Percentiles rank a stretch among this genome's conserved stretches.
Evolutionary conservation across 2,113 vertebrate genomes (phyloP).

Genomic region (Lophius piscatorius): DNA sequence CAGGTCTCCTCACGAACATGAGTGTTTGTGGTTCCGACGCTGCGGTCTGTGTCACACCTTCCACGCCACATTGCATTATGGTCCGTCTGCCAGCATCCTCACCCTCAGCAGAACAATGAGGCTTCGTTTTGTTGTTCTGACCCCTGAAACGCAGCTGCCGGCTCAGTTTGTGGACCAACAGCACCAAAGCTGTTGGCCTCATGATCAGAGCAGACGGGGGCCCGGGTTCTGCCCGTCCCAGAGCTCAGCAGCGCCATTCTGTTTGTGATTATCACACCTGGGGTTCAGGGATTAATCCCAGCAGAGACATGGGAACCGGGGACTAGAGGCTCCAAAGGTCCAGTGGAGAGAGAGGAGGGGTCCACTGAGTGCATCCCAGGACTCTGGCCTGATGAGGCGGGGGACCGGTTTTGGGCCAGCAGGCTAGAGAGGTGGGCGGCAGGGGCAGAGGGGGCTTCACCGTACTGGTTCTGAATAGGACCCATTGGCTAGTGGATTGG

Average conservation of each 20-base stretch:
- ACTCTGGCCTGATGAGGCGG: too few species aligned
- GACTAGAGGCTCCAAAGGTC: conserved; percentile 23
- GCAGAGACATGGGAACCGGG: conserved; percentile 73
- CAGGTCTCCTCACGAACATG: neutral
- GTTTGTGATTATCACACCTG: conserved; percentile 80
- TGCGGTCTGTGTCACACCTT: neutral
- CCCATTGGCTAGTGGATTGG: too few species aligned
- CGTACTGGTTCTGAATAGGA: too few species aligned
- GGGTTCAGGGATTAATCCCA: conserved; percentile 79
- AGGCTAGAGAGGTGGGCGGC: too few species aligned
- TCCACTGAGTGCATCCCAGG: too few species aligned
- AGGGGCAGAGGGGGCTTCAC: conserved; percentile 3
- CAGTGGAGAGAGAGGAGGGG: conserved; percentile 13
- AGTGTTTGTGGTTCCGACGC: neutral
- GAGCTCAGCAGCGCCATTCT: conserved; percentile 59
- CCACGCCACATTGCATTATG: neutral
- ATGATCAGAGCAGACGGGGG: conserved; percentile 71
- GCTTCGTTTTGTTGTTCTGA: conserved; percentile 13
- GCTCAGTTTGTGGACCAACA: conserved; percentile 34
- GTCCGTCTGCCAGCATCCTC: neutral
- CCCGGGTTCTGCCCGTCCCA: conserved; percentile 55
- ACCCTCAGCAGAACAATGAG: neutral
- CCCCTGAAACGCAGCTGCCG: neutral
- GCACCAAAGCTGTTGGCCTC: conserved; percentile 38
- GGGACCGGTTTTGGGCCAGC: too few species aligned